Base-by-base conservation (phyloP, 2,888 invertebrate species). In the Mechanitis messenoides region DNA sequence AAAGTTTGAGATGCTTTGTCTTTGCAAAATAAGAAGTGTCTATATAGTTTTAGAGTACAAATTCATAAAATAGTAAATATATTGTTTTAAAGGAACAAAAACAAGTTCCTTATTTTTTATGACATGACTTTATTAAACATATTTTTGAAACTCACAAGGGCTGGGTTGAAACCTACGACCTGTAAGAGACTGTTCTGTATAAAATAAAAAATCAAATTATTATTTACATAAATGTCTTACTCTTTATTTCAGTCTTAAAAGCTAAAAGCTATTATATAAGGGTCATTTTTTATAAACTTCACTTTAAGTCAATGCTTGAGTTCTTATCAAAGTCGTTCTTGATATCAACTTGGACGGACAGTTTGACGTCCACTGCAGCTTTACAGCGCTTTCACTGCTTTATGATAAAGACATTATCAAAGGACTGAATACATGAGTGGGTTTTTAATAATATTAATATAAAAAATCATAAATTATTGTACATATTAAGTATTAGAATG, bases 251-350 rank as follows among this genome's bases (percentile, higher is more conserved):
- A 47, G 28, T 6, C 47, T n/a, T 6, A 47, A 47, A 47, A n/a
- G 3, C 20, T 20, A 3, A n/a, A 28, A 20, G 5, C 47, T 2
- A 20, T 47, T 28, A 20, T 20, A 20, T 28, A 4, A 20, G 28
- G 4, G 12, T 47, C 47, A 47, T 47, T 47, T 47, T 47, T 47
- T n/a, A 47, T 47, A 47, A 47, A 47, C n/a, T n/a, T 47, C 47
- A 47, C n/a, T 47, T 47, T 20, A 47, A 47, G 20, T 45, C 45
- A 45, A n/a, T 20, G 47, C 28, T 47, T 6, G 47, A 47, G n/a
- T n/a, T 47, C 47, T 47, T 47, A 47, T 47, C 47, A 47, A 47
- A 3, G 47, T 47, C 47, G 35, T 47, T n/a, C 28, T 47, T 6
- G 4, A 47, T 6, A n/a, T 47, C 20, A n/a, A 47, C 47, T 47